These are phyloP conservation scores for Epinephelus malabaricus DNA, from an alignment of 2,797 vertebrate genomes.

Conservation along the genomic window DNA sequence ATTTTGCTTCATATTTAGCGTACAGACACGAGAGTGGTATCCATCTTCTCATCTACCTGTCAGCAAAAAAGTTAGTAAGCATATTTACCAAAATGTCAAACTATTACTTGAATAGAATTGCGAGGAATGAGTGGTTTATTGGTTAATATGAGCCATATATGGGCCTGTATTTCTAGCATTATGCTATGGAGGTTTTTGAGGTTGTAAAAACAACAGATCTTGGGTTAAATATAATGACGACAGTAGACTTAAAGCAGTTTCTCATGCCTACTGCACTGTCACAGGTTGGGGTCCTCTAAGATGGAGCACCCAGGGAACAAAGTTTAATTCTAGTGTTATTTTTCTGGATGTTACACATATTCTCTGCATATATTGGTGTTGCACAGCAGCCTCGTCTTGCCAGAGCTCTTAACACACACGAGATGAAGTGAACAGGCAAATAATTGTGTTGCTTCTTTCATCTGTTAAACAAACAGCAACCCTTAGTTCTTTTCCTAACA, in stretches of 20 bases:
- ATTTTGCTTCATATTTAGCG: background rate
- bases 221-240: slow-evolving; percentile 8
- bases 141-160: background rate
- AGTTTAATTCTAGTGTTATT: slow-evolving; percentile 25
- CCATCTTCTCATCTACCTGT: background rate
- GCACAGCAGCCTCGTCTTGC: slow-evolving; percentile 25
- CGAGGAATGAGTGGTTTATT: background rate
- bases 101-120: background rate
- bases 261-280: slow-evolving; percentile 18
- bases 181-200: slow-evolving; percentile 6
- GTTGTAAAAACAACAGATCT: background rate
- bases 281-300: slow-evolving; percentile 21
- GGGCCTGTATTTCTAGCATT: background rate
- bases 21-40: background rate
- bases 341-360: slow-evolving; percentile 24
- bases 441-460: slow-evolving; percentile 14
- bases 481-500: slow-evolving; percentile 4
- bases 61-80: background rate
- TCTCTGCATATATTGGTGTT: slow-evolving; percentile 21
- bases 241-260: background rate
- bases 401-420: slow-evolving; percentile 23
- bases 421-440: slow-evolving; percentile 28
- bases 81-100: background rate
- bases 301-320: slow-evolving; percentile 24
- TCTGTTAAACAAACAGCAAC: slow-evolving; percentile 18